Base-by-base conservation (phyloP, 2,113 vertebrate species). In the Crotophaga sulcirostris region DNA sequence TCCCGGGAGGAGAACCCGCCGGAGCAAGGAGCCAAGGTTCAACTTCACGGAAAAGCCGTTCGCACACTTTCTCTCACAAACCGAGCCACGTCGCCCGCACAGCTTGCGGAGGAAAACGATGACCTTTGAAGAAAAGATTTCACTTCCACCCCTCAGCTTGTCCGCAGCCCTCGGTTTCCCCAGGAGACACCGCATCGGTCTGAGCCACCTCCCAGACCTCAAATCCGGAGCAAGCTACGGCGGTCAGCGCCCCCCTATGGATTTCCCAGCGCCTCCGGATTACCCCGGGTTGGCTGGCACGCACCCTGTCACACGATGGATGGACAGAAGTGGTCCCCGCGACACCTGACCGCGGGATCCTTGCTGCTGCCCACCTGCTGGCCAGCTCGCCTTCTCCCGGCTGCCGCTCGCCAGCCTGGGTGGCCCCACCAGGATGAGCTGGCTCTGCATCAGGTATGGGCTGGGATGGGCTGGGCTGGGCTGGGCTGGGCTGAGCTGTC, bases 391-490 rank as follows among this genome's bases (percentile, higher is more conserved):
- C 6, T 29, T 8, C 47, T 51, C 26, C 11, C 8, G 17, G 18
- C 69, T 7, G 52, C 67, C 10, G 9, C 55, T 29, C 0, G 23
- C 59, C 1, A 31, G 14, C 29, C 23, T 0, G 21, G 2, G 1
- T 3, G 26, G 0, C 20, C 20, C 42, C 17, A 1, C 17, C 2
- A 3, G 6, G 4, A 4, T 1, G 55, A 3, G 17, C 21, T 0
- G 25, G 5, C 26, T 24, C 16, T 8, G 16, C 16, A 8, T 34
- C n/a, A 40, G 54, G 24, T 21, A 28, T 0, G 44, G 12, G n/a
- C 17, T 4, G 17, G 16, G 47, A 34, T n/a, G 6, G 9, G 23
- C 42, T 44, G 7, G 4, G 5, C 15, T 7, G 15, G 20, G 11
- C 34, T 25, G 44, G 16, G 44, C 15, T 0, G 44, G 12, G n/a